Conservation (phyloP, 2,797 vertebrate genomes). For the Adrianichthys oophorus region DNA sequence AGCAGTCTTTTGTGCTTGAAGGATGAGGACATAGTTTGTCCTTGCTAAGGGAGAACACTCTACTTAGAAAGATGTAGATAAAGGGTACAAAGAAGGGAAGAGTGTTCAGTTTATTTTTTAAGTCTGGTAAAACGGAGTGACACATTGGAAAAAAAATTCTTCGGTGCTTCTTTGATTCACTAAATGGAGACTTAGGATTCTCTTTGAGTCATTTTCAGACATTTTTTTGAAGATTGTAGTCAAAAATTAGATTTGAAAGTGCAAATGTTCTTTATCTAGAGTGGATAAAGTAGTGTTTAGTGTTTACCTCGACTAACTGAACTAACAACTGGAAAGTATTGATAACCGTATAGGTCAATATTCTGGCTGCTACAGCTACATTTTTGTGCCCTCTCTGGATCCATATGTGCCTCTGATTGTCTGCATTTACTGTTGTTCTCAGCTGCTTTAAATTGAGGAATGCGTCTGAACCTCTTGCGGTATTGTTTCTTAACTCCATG, state of each 20-base stretch:
- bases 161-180: not conserved
- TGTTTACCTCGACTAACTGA: constrained; percentile 34
- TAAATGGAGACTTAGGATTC: not conserved
- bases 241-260: too few species aligned
- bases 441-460: constrained; percentile 1
- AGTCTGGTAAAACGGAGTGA: constrained; percentile 1
- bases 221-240: too few species aligned
- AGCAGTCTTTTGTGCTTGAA: constrained; percentile 29
- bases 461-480: not conserved
- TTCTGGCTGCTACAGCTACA: constrained; percentile 27
- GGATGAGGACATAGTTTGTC: constrained; percentile 52
- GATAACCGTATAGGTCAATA: constrained; percentile 44
- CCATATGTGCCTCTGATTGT: constrained; percentile 11
- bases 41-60: constrained; percentile 26
- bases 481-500: constrained; percentile 69
- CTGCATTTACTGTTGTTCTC: constrained; percentile 3
- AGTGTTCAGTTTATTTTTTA: constrained; percentile 12
- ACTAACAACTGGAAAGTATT: constrained; percentile 48
- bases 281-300: constrained; percentile 35
- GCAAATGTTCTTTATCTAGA: constrained; percentile 23
- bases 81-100: constrained; percentile 2
- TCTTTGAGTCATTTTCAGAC: constrained; percentile 11
- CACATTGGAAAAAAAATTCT: not conserved
- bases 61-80: not conserved
- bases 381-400: constrained; percentile 5